A percentile compares a stretch with the other conserved stretches of the same genome.
Evolutionary conservation across 1,140 invertebrate genomes (phyloP).

Genomic region (Cydia pomonella): DNA sequence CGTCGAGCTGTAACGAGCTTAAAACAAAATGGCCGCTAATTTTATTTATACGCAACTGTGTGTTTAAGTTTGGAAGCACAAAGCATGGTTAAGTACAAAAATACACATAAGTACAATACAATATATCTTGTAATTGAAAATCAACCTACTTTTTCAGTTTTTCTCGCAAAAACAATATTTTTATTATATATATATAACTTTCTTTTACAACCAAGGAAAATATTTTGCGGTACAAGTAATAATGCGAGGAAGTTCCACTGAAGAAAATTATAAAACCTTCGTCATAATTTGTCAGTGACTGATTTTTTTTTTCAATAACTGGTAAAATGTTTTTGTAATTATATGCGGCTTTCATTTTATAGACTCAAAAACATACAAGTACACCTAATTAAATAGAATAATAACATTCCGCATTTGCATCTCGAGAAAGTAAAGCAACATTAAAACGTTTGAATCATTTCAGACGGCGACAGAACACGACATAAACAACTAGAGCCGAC

Average conservation of each 20-base stretch:
- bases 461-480: conserved; percentile 12
- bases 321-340: too few relatives aligned
- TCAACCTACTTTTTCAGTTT: not conserved
- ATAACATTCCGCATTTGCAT: not conserved
- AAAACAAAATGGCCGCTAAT: conserved; percentile 76
- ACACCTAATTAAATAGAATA: not conserved
- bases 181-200: too few relatives aligned
- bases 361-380: not conserved
- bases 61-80: conserved; percentile 45
- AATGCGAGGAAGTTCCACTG: too few relatives aligned
- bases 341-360: too few relatives aligned
- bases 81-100: not conserved
- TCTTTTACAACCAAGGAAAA: too few relatives aligned
- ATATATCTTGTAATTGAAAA: not conserved
- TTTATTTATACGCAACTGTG: conserved; percentile 59
- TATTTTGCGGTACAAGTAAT: too few relatives aligned
- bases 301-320: too few relatives aligned
- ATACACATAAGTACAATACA: not conserved
- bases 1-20: conserved; percentile 77
- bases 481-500: conserved; percentile 25
- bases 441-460: conserved; percentile 34
- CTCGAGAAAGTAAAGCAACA: conserved; percentile 3
- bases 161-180: not conserved
- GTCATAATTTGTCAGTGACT: too few relatives aligned
- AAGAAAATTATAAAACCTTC: too few relatives aligned